Base-by-base conservation (phyloP, 2,113 vertebrate genomes). In the Meles meles region DNA sequence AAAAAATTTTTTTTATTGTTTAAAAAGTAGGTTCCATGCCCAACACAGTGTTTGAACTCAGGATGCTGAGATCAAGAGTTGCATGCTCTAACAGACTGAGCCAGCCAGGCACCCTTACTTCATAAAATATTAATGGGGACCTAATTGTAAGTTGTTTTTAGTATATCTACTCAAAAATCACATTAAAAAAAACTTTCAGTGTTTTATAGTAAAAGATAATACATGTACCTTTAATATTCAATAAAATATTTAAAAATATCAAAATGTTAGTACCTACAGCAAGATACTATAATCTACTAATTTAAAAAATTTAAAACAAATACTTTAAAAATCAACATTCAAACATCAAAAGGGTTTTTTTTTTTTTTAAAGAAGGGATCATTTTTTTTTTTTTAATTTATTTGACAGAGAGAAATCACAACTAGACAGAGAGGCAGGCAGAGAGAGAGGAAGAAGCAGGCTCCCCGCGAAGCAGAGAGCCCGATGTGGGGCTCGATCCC, bases 171-270 rank as follows among this genome's bases (percentile, higher is more conserved):
- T 96, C 49, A 95, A 57, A 88, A 93, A 89, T 77, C 67, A 96
- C 37, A 65, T 81, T 71, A 87, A 89, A 97, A 96, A 10, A 94
- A n/a, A n/a, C 7, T 34, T 84, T 72, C 34, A 89, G 34, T 72
- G 88, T 5, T 92, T 90, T 96, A 63, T 49, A 94, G 21, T 82
- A 63, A 90, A 89, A 91, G 85, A 52, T 31, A 71, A 91, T n/a
- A 86, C 1, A 69, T 18, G 13, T 29, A 90, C 39, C 10, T 86
- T 90, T 82, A 98, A 90, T 1, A 80, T 2, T 37, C 42, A 94
- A 49, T 94, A 88, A 92, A 95, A 91, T 77, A 11, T 71, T 71
- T 94, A 57, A 93, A 98, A 97, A 97, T 77, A 93, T 77, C 37
- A 90, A 87, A 81, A 65, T 55, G 81, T 17, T 67, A 74, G 18